Conservation (phyloP, 2,113 vertebrate species). For the Rousettus leschenaultii region DNA sequence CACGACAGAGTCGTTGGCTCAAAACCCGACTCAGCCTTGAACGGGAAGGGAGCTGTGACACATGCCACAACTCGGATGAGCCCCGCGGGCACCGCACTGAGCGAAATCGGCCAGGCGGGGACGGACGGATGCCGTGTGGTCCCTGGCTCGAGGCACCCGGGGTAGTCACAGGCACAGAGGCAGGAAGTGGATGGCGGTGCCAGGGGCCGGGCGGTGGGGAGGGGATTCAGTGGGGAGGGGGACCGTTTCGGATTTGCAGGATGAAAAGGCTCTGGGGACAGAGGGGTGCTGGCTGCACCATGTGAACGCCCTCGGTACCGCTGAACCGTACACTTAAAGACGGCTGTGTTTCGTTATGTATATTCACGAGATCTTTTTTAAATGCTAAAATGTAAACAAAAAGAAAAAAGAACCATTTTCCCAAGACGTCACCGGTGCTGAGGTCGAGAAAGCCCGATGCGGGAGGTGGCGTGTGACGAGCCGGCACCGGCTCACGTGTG, state of each 20-base stretch:
- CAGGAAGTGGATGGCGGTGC: rapidly evolving
- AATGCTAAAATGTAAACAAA: not conserved
- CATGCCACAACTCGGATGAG: rapidly evolving
- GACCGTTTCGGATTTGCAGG: not conserved
- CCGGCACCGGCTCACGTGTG: rapidly evolving
- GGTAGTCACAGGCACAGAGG: not conserved
- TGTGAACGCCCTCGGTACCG: rapidly evolving
- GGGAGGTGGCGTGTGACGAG: rapidly evolving
- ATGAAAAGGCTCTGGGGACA: not conserved
- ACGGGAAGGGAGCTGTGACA: not conserved
- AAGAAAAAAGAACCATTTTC: not conserved
- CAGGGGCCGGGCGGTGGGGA: no score
- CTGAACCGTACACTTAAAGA: not conserved
- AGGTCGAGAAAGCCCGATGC: not conserved
- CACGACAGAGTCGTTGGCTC: no score
- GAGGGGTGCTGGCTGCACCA: rapidly evolving
- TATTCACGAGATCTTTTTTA: not conserved
- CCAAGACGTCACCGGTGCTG: not conserved
- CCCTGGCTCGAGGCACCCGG: rapidly evolving
- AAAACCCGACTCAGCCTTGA: not conserved
- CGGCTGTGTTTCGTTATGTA: no score
- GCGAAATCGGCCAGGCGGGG: not conserved
- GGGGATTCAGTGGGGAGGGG: not conserved
- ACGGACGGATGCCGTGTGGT: not conserved
- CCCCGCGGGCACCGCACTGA: rapidly evolving